These are phyloP conservation scores for Hypolimnas misippus DNA, from an alignment of 2,888 invertebrate species.

Conservation along the genomic window DNA sequence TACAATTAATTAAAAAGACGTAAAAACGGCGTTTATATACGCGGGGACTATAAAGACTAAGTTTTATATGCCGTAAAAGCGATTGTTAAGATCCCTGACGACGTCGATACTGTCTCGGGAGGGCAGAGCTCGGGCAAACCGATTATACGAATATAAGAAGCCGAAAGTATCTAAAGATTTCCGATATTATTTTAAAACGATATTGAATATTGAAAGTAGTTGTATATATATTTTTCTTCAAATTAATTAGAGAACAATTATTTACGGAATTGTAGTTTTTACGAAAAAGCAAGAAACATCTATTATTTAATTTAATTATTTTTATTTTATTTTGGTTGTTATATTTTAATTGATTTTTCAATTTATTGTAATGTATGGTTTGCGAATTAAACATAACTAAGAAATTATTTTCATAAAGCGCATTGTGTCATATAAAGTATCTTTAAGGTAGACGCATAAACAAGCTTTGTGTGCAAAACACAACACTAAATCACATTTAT, in stretches of 20 bases:
- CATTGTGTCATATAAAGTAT: constrained; percentile 19
- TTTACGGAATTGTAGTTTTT: no score
- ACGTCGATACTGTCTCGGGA: constrained; percentile 62
- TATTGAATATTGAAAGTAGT: constrained; percentile 6
- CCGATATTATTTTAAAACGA: constrained; percentile 28
- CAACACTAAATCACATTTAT: constrained; percentile 73
- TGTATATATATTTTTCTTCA: neutral
- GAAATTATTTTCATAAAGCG: constrained; percentile 8
- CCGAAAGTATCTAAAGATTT: constrained; percentile 48
- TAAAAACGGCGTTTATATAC: constrained; percentile 83
- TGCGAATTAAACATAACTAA: neutral
- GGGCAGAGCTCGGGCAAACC: constrained; percentile 45
- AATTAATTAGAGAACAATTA: no score
- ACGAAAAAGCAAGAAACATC: no score
- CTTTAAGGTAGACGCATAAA: constrained; percentile 36
- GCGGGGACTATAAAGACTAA: constrained; percentile 82
- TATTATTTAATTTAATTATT: no score
- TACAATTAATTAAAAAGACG: constrained; percentile 83
- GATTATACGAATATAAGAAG: constrained; percentile 56
- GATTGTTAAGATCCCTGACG: constrained; percentile 79
- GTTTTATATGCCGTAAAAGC: constrained; percentile 84
- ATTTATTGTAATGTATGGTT: neutral
- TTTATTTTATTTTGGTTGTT: no score
- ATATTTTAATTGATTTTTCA: neutral
- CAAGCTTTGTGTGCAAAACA: constrained; percentile 58